Base-by-base conservation (phyloP, 1,140 invertebrate genomes). In the Neodiprion fabricii region DNA sequence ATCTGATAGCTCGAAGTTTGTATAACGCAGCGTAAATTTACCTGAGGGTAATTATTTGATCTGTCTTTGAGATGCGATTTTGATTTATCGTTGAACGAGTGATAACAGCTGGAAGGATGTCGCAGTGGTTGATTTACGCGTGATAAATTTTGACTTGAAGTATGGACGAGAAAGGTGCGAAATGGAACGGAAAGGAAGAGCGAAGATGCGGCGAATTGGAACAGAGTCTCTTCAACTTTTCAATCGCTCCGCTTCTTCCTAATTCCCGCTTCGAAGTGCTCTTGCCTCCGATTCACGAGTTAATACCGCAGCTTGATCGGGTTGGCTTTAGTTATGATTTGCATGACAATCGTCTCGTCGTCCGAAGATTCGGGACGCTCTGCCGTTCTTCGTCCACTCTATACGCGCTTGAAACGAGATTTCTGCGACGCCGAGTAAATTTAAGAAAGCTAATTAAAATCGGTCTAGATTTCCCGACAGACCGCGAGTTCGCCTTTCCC, bases 361-460 rank as follows among this genome's bases (percentile, higher is more conserved):
- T 61, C 9, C 53, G n/a, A 61, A 61, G 28, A 40, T 40, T 40
- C 28, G 11, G 11, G 11, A 69, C 67, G 14, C 80, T 85, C 83
- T 79, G 74, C 71, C 78, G 77, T 79, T 79, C 71, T 75, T 75
- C 68, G 66, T 70, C 79, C 74, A 76, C 78, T 78, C 68, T 78
- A 82, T 70, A 77, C 73, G 69, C 72, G 74, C 78, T 77, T 69
- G 67, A 28, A 3, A 68, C 47, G 53, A 49, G 14, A 21, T 74
- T 70, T 40, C 72, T 75, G 23, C 23, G 48, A 61, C 73, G 68
- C 77, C 75, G 78, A 74, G 78, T 78, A 50, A 79, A 82, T 81
- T 85, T 85, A 85, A 84, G 81, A 86, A 81, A 83, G 80, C 82
- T 87, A 87, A 87, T 87, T 87, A 85, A 86, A 87, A 85, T 86